Conservation (phyloP, 2,888 invertebrate species). For the Hybos culiciformis region DNA sequence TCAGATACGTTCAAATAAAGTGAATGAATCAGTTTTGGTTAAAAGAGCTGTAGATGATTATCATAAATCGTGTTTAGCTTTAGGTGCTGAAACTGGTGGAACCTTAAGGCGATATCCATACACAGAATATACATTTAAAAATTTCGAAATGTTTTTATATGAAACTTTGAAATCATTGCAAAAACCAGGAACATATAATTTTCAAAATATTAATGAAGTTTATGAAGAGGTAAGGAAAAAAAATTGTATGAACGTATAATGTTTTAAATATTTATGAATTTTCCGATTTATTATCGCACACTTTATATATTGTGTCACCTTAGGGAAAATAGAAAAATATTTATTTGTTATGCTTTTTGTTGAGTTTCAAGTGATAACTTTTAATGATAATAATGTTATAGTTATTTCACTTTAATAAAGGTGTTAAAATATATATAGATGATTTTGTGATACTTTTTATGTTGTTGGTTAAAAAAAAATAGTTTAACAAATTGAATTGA, state of each 20-base stretch:
- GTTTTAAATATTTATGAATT: not conserved
- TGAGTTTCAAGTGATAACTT: not conserved
- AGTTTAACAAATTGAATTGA: no score
- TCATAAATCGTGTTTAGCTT: slow-evolving; percentile 57
- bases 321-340: not conserved
- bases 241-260: no score
- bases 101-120: slow-evolving; percentile 46
- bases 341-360: not conserved
- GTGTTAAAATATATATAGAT: no score
- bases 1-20: slow-evolving; percentile 79
- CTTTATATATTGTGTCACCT: not conserved
- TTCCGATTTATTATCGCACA: not conserved
- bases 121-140: slow-evolving; percentile 54
- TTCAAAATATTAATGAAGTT: slow-evolving; percentile 47
- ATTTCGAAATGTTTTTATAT: slow-evolving; percentile 79
- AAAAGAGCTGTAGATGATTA: slow-evolving; percentile 78
- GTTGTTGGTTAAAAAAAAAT: no score
- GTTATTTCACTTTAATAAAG: no score
- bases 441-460: no score
- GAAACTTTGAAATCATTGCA: slow-evolving; percentile 69
- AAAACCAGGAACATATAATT: slow-evolving; percentile 49
- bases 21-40: slow-evolving; percentile 75
- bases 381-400: no score
- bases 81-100: slow-evolving; percentile 38
- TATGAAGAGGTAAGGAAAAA: slow-evolving; percentile 52